Evolutionary conservation across 2,888 invertebrate species (phyloP).

Genomic region (Beris chalybata): DNA sequence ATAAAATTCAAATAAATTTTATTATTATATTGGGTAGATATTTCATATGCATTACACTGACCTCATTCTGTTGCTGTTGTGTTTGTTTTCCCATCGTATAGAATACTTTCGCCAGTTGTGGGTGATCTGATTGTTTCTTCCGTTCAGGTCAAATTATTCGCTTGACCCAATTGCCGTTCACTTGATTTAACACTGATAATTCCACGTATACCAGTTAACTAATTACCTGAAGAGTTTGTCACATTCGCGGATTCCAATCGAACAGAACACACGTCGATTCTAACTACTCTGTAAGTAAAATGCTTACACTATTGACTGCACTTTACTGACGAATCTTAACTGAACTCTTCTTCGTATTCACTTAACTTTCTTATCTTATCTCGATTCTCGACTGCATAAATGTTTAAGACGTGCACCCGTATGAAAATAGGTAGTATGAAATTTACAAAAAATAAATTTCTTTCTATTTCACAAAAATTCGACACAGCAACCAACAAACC

Average conservation of each 20-base stretch:
- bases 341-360: too few species aligned
- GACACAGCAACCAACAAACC: background rate
- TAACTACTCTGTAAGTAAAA: background rate
- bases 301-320: background rate
- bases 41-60: background rate
- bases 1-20: too few species aligned
- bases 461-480: background rate
- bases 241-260: too few species aligned
- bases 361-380: background rate
- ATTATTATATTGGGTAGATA: too few species aligned
- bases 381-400: background rate
- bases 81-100: constrained; percentile 17
- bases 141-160: constrained; percentile 2
- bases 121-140: background rate
- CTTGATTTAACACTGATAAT: too few species aligned
- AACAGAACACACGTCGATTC: too few species aligned
- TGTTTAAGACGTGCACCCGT: background rate
- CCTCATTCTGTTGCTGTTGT: constrained; percentile 1
- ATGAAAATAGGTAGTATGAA: background rate
- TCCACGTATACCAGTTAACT: too few species aligned
- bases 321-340: background rate
- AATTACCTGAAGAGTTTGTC: too few species aligned
- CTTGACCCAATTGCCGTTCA: background rate
- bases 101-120: constrained; percentile 23
- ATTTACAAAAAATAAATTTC: background rate